Percentiles rank a stretch among this genome's conserved stretches.
These are phyloP conservation scores for Sinelater perroti DNA, from an alignment of 2,888 invertebrate species.

Conservation along the genomic window DNA sequence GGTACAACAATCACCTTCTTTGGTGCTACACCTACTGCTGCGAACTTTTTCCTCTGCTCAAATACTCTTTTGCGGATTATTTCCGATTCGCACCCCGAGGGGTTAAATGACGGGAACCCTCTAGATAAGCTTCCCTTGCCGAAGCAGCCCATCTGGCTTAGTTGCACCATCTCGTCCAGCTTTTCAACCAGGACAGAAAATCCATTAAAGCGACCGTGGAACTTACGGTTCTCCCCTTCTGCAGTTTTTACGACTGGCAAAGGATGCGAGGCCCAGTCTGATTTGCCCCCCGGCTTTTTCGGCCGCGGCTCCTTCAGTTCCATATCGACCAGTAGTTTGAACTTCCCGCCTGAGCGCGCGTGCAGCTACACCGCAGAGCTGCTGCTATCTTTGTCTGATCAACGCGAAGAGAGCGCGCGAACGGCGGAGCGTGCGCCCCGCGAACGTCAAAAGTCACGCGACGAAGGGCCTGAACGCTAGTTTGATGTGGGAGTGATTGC, in stretches of 20 bases:
- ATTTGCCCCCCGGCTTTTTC: constrained; percentile 57
- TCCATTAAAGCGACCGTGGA: constrained; percentile 73
- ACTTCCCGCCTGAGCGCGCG: constrained; percentile 43
- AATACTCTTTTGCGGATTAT: constrained; percentile 71
- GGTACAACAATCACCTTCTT: constrained; percentile 68
- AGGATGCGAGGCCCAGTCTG: constrained; percentile 54
- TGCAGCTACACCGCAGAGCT: background rate
- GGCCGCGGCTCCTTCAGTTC: constrained; percentile 64
- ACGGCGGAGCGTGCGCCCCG: constrained; percentile 20
- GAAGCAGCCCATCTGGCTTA: constrained; percentile 78
- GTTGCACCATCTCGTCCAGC: constrained; percentile 65
- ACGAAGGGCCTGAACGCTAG: constrained; percentile 36
- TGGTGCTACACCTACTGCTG: constrained; percentile 44
- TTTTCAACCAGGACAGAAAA: constrained; percentile 71
- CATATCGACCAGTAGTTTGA: constrained; percentile 53
- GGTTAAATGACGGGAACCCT: constrained; percentile 54
- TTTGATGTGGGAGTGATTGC: constrained; percentile 21
- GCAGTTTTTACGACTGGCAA: constrained; percentile 60
- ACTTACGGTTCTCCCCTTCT: constrained; percentile 63
- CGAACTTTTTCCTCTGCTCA: constrained; percentile 61
- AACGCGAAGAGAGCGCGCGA: background rate
- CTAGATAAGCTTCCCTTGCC: constrained; percentile 71
- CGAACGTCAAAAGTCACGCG: constrained; percentile 43
- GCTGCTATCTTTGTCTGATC: background rate
- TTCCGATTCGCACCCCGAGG: constrained; percentile 59